phyloP scores from a whole-genome alignment of 2,888 invertebrate species.

The Dichetophora obliterata region DNA sequence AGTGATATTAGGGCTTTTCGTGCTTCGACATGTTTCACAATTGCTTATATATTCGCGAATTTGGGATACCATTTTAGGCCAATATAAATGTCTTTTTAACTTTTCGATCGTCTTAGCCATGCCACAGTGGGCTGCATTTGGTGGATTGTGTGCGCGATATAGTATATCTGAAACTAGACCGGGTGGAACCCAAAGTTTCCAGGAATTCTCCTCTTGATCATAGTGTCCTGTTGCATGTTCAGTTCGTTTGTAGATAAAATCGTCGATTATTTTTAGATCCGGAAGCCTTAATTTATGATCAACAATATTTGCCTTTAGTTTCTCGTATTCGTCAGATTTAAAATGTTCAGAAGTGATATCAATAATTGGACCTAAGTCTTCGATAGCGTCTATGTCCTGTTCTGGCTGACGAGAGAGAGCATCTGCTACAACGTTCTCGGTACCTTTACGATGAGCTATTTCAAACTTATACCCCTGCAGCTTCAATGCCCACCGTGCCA shows the following conservation, averaged over 20 bases:
- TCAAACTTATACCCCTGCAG: neutral
- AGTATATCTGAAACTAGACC: no score
- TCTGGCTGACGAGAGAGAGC: neutral
- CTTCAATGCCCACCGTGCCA: neutral
- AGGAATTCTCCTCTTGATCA: neutral
- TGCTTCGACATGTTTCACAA: slow-evolving; percentile 29
- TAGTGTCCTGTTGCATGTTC: neutral
- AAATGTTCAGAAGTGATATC: neutral
- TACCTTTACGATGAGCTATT: neutral
- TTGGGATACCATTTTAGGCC: no score
- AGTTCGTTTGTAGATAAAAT: no score
- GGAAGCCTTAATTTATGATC: neutral
- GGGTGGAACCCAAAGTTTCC: neutral
- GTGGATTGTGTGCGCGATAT: no score
- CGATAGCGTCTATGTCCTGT: neutral
- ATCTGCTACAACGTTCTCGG: slow-evolving; percentile 15
- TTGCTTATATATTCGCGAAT: slow-evolving; percentile 8
- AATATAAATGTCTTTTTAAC: neutral
- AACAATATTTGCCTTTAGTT: neutral
- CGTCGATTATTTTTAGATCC: neutral
- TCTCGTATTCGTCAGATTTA: no score
- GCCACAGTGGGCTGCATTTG: no score
- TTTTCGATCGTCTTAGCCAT: no score
- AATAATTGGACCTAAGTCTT: neutral
- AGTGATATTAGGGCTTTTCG: slow-evolving; percentile 28